Evolutionary conservation across 2,888 invertebrate genomes (phyloP).

Genomic region (Ichneumoninae sp.): DNA sequence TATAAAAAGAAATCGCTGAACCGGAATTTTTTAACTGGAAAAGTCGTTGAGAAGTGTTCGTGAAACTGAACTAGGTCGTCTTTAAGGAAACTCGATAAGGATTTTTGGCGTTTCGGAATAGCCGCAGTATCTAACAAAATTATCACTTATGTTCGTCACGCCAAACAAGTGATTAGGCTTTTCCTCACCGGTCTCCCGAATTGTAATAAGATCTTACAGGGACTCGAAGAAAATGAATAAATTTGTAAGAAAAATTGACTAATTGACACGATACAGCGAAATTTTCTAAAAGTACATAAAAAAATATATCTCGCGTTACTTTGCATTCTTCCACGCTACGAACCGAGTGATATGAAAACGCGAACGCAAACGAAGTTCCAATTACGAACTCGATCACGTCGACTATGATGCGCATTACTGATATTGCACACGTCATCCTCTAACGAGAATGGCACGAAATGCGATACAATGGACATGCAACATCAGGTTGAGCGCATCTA

Average conservation of each 20-base stretch:
- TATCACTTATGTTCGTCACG: too few relatives aligned
- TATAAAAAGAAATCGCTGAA: neutral
- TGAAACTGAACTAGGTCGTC: neutral
- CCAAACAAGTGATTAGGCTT: too few relatives aligned
- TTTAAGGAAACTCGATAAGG: neutral
- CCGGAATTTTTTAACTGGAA: neutral
- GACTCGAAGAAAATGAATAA: too few relatives aligned
- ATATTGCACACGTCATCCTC: neutral
- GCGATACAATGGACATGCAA: conserved; percentile 3
- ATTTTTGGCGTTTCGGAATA: neutral
- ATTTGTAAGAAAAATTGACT: too few relatives aligned
- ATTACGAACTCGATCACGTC: neutral
- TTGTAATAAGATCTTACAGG: too few relatives aligned
- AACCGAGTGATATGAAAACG: neutral
- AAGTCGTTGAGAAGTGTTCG: neutral
- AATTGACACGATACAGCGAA: too few relatives aligned
- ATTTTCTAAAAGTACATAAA: too few relatives aligned
- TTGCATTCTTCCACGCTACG: neutral
- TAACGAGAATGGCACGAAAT: conserved; percentile 4
- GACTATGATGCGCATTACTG: neutral
- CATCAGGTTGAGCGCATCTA: neutral
- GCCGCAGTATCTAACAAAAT: neutral
- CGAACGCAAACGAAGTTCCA: neutral
- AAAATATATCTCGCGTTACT: neutral
- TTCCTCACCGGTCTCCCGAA: too few relatives aligned